Conservation (phyloP, 2,113 vertebrate genomes). For the Ciconia maguari region DNA sequence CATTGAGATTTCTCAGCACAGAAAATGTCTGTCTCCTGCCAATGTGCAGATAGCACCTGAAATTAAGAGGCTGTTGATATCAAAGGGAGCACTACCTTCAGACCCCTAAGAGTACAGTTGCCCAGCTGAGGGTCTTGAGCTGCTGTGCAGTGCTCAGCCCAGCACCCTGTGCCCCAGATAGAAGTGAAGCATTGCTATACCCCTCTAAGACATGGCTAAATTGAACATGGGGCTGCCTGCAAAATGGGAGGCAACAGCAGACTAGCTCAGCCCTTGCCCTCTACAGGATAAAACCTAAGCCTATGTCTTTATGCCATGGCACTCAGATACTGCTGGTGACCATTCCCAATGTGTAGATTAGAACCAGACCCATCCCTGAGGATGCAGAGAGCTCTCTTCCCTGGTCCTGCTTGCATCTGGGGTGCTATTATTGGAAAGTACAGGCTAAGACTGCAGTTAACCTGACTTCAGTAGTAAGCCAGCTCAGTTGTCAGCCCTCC, state of each 20-base stretch:
- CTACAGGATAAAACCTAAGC: too few species aligned
- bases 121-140: background rate
- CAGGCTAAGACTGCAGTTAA: background rate
- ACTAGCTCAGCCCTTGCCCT: background rate
- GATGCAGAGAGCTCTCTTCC: background rate
- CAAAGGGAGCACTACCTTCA: background rate
- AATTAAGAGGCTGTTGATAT: background rate
- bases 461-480: background rate
- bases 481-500: background rate
- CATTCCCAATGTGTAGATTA: rapidly evolving
- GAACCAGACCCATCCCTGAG: background rate
- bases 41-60: background rate
- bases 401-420: background rate
- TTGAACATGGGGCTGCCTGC: rapidly evolving
- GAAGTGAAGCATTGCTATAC: background rate
- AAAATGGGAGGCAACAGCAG: background rate
- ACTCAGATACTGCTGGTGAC: background rate
- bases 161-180: background rate
- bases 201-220: background rate
- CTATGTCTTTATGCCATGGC: background rate
- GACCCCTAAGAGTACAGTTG: rapidly evolving
- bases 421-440: rapidly evolving
- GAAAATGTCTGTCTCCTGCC: background rate
- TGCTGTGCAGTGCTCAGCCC: background rate
- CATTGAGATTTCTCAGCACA: background rate